Evolutionary conservation across 92 coral and sea anemone genomes (phyloP).

Genomic region (Palythoa caribaeorum): DNA sequence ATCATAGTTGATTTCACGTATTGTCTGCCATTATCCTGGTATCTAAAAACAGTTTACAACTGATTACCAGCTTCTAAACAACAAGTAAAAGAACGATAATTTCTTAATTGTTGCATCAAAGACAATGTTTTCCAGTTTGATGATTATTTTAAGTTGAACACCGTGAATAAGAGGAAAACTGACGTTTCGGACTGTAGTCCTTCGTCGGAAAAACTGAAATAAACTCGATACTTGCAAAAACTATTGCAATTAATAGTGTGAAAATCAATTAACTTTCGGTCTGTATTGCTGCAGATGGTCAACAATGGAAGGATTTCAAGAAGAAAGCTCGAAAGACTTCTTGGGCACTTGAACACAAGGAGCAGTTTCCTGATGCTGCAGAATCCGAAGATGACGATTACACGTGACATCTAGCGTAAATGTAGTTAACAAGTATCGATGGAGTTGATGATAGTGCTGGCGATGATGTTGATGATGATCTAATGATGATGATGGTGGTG

Average conservation of each 20-base stretch:
- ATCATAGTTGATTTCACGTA: too few relatives aligned
- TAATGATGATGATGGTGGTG: neutral
- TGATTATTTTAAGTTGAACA: neutral
- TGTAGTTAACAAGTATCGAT: neutral
- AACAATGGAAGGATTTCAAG: slow-evolving; percentile 83
- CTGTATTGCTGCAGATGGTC: slow-evolving; percentile 54
- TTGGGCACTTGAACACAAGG: slow-evolving; percentile 90
- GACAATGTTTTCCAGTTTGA: neutral
- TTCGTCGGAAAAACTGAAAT: too few relatives aligned
- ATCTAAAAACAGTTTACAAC: too few relatives aligned
- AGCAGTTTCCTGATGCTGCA: slow-evolving; percentile 78
- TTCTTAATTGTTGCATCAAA: too few relatives aligned
- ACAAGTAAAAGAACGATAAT: too few relatives aligned
- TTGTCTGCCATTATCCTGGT: too few relatives aligned
- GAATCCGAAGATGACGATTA: slow-evolving; percentile 78
- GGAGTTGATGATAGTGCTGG: neutral
- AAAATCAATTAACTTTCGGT: neutral
- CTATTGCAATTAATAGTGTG: neutral
- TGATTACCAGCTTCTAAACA: neutral
- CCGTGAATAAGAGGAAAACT: neutral
- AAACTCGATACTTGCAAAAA: too few relatives aligned
- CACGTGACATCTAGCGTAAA: neutral
- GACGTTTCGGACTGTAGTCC: too few relatives aligned
- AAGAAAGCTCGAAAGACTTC: slow-evolving; percentile 76
- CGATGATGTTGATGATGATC: too few relatives aligned